Conservation (phyloP, 2,113 vertebrate species). For the Prolemur simus region DNA sequence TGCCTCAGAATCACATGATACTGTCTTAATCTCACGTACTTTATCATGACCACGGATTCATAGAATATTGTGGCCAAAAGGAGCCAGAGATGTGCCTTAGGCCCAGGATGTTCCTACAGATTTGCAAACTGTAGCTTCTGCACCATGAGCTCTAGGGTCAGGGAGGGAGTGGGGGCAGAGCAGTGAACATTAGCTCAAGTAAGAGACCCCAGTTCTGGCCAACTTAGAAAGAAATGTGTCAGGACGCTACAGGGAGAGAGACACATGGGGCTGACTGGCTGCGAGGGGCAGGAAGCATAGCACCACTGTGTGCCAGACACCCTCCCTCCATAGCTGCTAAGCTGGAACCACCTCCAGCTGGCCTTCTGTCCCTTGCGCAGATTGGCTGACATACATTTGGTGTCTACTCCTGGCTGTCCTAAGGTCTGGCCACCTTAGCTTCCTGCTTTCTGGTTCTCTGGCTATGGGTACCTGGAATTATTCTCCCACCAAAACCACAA, state of each 20-base stretch:
- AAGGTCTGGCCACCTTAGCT: not conserved
- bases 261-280: not conserved
- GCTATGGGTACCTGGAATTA: not conserved
- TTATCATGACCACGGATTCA: not conserved
- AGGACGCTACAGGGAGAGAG: not conserved
- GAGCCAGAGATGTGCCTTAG: accelerated
- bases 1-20: not conserved
- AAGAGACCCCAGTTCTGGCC: not conserved
- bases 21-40: accelerated
- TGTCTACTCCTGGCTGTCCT: not conserved
- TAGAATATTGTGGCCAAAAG: not conserved
- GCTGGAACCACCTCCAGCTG: not conserved
- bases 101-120: not conserved
- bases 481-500: not conserved
- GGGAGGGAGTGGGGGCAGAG: not conserved
- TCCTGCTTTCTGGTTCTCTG: not conserved
- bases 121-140: not conserved
- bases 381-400: not conserved
- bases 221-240: not conserved
- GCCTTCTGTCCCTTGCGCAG: no score
- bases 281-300: not conserved
- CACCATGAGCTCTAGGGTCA: not conserved
- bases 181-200: not conserved
- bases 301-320: not conserved
- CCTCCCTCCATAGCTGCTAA: not conserved